A percentile compares a stretch with the other conserved stretches of the same genome.
Evolutionary conservation across 1,140 invertebrate species (phyloP).

Genomic region (Apis cerana): DNA sequence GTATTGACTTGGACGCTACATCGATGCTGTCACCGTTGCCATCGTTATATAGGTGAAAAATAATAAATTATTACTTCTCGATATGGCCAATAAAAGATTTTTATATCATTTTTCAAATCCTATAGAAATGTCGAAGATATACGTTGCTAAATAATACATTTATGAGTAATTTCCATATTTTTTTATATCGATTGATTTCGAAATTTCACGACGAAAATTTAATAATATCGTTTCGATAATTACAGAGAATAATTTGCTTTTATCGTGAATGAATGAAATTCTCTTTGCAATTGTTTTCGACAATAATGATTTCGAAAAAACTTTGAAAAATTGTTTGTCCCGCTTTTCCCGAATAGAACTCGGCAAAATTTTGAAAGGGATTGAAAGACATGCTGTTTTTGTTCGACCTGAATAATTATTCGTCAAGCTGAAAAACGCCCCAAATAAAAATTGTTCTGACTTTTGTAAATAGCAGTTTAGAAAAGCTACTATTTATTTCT

Average conservation of each 20-base stretch:
- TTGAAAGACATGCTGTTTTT: not conserved
- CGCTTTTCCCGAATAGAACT: not conserved
- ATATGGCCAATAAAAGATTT: not conserved
- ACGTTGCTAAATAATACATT: too few relatives aligned
- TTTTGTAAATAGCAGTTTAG: not conserved
- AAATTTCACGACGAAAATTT: too few relatives aligned
- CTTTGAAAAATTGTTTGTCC: constrained; percentile 16
- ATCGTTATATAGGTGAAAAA: not conserved
- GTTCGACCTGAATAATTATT: constrained; percentile 3
- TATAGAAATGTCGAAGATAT: too few relatives aligned
- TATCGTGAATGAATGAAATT: not conserved
- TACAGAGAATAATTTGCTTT: not conserved
- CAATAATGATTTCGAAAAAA: constrained; percentile 23
- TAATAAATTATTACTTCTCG: not conserved
- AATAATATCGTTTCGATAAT: too few relatives aligned
- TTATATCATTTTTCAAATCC: too few relatives aligned
- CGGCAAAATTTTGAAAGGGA: not conserved
- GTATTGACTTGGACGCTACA: not conserved
- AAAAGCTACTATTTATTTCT: not conserved
- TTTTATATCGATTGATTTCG: too few relatives aligned
- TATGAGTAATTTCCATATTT: too few relatives aligned
- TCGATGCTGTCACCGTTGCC: not conserved
- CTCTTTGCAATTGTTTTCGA: not conserved
- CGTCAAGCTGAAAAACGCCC: not conserved
- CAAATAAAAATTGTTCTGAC: not conserved